Base-by-base conservation (phyloP, 2,797 vertebrate species). In the Tokudaia muenninki region DNA sequence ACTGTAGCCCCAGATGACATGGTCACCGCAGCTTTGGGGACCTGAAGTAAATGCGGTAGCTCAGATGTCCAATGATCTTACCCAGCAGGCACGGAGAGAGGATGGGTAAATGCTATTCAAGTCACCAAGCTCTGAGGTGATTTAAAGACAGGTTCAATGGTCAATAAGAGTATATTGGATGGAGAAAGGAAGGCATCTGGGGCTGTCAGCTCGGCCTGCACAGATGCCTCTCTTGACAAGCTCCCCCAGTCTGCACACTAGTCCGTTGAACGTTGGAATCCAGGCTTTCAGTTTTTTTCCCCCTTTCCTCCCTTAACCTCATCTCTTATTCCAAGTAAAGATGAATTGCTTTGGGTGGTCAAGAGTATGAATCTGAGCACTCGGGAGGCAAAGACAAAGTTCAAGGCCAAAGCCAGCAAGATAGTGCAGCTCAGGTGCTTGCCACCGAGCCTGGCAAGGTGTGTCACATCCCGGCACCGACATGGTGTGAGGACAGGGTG, bases 21-120 rank as follows among this genome's bases (percentile, higher is more conserved):
- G 37, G 17, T 77, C 72, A 47, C 72, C 47, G 41, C 21, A 37
- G 87, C 5, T 34, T 16, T 26, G 52, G 24, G n/a, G 17, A 16
- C 3, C 0, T 4, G 11, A 72, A 21, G 12, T 37, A 17, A 47
- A 74, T 70, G 17, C 2, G 0, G 44, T 34, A 31, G n/a, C 13
- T 67, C 29, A 17, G 19, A 47, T 79, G 34, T 2, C 31, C 17
- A 1, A 0, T 29, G 47, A 6, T 41, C 47, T 72, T 41, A 90
- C 29, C 37, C 47, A 70, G 22, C 31, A 37, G 61, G 50, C 70
- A 37, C 1, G 21, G 65, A 14, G 14, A 81, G 13, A 52, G 34
- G 21, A 44, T 44, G 50, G 41, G 34, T 4, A 75, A 2, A 14
- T 41, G 55, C 34, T 57, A 22, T 37, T 86, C 67, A 34, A 72